Conservation (phyloP, 1,140 invertebrate genomes). For the Drosophila insularis region DNA sequence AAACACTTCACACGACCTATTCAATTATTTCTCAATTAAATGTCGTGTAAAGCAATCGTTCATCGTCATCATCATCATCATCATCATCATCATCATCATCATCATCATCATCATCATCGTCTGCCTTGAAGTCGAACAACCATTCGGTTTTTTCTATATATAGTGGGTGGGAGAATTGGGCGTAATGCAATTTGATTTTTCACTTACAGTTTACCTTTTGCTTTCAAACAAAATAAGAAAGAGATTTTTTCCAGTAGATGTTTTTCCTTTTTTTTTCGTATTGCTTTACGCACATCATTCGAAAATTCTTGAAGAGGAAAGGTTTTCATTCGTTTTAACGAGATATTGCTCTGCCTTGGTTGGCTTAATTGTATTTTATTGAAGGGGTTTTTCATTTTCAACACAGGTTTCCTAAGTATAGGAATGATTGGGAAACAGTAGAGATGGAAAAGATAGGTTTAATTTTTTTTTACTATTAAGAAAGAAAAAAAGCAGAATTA, state of each 20-base stretch:
- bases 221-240: neutral
- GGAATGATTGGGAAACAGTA: too few species aligned
- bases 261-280: neutral
- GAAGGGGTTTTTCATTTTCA: neutral
- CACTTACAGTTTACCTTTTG: constrained; percentile 56
- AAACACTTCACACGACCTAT: constrained; percentile 79
- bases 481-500: too few species aligned
- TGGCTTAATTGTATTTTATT: neutral
- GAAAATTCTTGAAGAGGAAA: neutral
- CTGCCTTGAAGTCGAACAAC: neutral
- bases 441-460: too few species aligned
- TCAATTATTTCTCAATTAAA: constrained; percentile 81
- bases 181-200: constrained; percentile 70
- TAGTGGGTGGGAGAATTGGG: constrained; percentile 21
- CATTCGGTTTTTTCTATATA: constrained; percentile 9
- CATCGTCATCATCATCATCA: constrained; percentile 40
- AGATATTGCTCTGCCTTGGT: neutral
- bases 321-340: neutral
- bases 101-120: constrained; percentile 23
- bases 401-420: too few species aligned
- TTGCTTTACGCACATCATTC: neutral
- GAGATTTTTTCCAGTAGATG: constrained; percentile 1
- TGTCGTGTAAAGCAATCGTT: constrained; percentile 72
- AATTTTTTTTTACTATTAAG: too few species aligned
- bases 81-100: constrained; percentile 21